phyloP scores from a whole-genome alignment of 2,113 vertebrate genomes.

The Chascanopsetta lugubris region DNA sequence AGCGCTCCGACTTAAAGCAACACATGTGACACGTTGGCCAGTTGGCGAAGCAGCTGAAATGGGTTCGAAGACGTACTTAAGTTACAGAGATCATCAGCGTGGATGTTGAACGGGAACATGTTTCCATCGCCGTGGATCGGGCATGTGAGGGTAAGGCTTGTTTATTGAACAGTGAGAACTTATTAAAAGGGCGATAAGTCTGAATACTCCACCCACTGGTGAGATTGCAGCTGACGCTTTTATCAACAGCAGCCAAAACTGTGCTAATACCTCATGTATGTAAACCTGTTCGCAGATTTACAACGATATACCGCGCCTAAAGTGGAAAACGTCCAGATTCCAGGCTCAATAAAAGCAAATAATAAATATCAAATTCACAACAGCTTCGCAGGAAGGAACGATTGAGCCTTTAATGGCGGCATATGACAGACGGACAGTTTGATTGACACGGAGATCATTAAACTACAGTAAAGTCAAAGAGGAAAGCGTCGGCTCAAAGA shows the following conservation, averaged over 20 bases:
- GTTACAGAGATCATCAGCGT: conserved; percentile 5
- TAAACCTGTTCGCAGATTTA: neutral
- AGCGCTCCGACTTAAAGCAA: conserved; percentile 15
- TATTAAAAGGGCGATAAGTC: conserved; percentile 1
- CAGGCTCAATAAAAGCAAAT: conserved; percentile 8
- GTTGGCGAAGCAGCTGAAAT: conserved; percentile 18
- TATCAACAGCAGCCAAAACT: neutral
- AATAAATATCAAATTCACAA: conserved; percentile 22
- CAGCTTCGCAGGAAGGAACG: conserved; percentile 33
- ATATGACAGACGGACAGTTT: conserved; percentile 36
- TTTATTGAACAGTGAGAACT: conserved; percentile 15
- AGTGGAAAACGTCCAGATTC: conserved; percentile 20
- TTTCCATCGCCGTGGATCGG: neutral
- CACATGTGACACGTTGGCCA: conserved; percentile 14
- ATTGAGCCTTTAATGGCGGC: conserved; percentile 23
- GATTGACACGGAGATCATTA: conserved; percentile 53
- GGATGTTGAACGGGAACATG: conserved; percentile 26
- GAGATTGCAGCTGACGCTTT: conserved; percentile 2
- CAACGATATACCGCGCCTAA: neutral
- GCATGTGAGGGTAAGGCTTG: conserved; percentile 24
- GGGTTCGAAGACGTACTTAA: conserved; percentile 27
- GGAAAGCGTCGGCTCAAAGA: conserved; percentile 63
- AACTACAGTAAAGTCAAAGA: conserved; percentile 43
- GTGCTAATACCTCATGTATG: neutral
- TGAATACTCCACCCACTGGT: neutral